Evolutionary conservation across 2,113 vertebrate species (phyloP).

Genomic region (Albula glossodonta): DNA sequence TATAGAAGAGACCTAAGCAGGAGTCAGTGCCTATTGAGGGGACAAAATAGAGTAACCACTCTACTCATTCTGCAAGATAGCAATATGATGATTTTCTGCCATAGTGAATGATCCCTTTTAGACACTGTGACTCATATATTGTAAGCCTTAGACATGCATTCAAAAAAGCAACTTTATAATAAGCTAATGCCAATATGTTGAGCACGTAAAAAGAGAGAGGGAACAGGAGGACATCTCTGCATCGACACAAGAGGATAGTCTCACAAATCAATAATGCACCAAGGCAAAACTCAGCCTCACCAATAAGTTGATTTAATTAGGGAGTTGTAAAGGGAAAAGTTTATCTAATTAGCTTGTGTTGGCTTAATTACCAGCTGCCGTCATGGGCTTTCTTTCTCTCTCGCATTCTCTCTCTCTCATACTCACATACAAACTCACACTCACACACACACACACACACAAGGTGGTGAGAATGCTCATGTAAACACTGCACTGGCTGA

Average conservation of each 20-base stretch:
- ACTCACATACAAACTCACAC: constrained; percentile 1
- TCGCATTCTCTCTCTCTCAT: constrained; percentile 26
- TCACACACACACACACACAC: not conserved
- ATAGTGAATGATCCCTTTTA: too few species aligned
- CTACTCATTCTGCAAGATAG: too few species aligned
- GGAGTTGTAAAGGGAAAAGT: constrained; percentile 65
- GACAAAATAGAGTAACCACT: too few species aligned
- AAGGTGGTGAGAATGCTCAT: constrained; percentile 7
- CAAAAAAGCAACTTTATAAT: not conserved
- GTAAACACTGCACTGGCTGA: constrained; percentile 53
- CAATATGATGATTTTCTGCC: too few species aligned
- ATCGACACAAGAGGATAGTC: not conserved
- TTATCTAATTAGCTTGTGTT: constrained; percentile 70
- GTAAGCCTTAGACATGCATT: too few species aligned
- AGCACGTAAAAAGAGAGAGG: not conserved
- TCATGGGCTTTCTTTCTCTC: constrained; percentile 54
- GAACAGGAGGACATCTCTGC: not conserved
- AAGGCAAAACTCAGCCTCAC: constrained; percentile 50
- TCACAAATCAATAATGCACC: constrained; percentile 43
- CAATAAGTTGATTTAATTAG: constrained; percentile 66
- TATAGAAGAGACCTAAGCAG: too few species aligned
- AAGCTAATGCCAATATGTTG: not conserved
- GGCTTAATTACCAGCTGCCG: constrained; percentile 69
- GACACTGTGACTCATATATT: too few species aligned
- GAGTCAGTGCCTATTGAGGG: too few species aligned